Evolutionary conservation across 2,888 invertebrate species (phyloP), one percentile per base, ranked within the genome.

Genomic region (Odontomyia ornata): DNA sequence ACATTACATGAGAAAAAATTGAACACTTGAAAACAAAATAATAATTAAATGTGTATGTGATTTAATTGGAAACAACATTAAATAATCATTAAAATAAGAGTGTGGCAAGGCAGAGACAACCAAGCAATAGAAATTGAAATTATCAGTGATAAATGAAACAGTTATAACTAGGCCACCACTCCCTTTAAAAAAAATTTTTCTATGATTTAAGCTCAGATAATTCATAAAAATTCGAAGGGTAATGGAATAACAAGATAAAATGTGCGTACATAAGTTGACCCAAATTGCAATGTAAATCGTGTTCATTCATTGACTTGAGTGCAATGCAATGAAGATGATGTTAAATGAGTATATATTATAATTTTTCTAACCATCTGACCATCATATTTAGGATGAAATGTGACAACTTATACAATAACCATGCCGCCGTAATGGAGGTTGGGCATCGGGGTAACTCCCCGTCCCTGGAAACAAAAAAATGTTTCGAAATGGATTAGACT

Each of bases 191-290:
- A 60, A 56, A 28, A 25, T 72, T 28, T 28, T 73, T 73, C 73
- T 60, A 60, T 73, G 60, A 57, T 28, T 2, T 28, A 56, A 56
- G 30, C 73, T 60, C 21, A 73, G 73, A 73, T 60, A 60, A 60
- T 52, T 21, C 60, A 60, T 36, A 73, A 72, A 52, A 43, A 72
- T 23, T 46, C 11, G 23, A 46, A 25, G 65, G 25, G 21, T 25
- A 23, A 60, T 21, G 21, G 57, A 11, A 13, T 52, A 52, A 9
- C n/a, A n/a, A n/a, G n/a, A n/a, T n/a, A n/a, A 52, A 7, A 52
- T 18, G 15, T 52, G 4, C 15, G 5, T 52, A 15, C 15, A 15
- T 15, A 52, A 13, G 52, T 52, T 52, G 5, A 18, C 4, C 15
- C 18, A 52, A 52, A 18, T 52, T 15, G 52, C 52, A 52, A 52